A percentile compares a stretch with the other conserved stretches of the same genome.
These are phyloP conservation scores for Lordiphosa fenestrarum DNA, from an alignment of 2,888 invertebrate species.

Conservation along the genomic window DNA sequence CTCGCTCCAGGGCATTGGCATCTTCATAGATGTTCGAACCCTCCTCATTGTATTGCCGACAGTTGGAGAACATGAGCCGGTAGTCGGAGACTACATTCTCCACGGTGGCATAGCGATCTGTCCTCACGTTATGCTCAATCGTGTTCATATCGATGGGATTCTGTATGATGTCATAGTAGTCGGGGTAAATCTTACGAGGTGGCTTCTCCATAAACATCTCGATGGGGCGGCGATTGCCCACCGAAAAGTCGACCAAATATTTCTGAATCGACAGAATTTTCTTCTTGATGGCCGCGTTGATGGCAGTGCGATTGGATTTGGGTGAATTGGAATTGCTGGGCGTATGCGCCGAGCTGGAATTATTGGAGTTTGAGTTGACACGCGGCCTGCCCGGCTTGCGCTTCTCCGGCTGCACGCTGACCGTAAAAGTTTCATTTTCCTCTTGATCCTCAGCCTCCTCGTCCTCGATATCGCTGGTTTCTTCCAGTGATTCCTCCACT, in stretches of 20 bases:
- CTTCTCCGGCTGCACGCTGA: slow-evolving; percentile 62
- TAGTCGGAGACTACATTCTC: slow-evolving; percentile 94
- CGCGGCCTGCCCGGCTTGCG: slow-evolving; percentile 77
- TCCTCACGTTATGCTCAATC: slow-evolving; percentile 94
- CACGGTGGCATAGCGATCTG: slow-evolving; percentile 89
- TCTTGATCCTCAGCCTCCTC: slow-evolving; percentile 50
- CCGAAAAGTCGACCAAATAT: slow-evolving; percentile 85
- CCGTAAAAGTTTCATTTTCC: slow-evolving; percentile 41
- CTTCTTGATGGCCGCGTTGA: slow-evolving; percentile 83
- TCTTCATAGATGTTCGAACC: slow-evolving; percentile 97
- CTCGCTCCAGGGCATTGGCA: slow-evolving; percentile 92
- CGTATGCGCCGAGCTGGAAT: slow-evolving; percentile 44
- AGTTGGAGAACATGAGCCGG: slow-evolving; percentile 97
- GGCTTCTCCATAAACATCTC: slow-evolving; percentile 98
- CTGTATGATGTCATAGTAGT: slow-evolving; percentile 96
- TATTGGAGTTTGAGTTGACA: slow-evolving; percentile 64
- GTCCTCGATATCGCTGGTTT: slow-evolving; percentile 72
- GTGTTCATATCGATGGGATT: slow-evolving; percentile 97
- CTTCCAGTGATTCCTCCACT: slow-evolving; percentile 78
- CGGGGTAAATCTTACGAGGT: slow-evolving; percentile 95
- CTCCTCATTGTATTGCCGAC: slow-evolving; percentile 97
- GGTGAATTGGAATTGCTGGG: slow-evolving; percentile 67
- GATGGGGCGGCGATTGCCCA: slow-evolving; percentile 92
- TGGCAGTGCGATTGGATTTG: slow-evolving; percentile 74
- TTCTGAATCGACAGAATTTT: slow-evolving; percentile 91